These are phyloP conservation scores for Melolontha melolontha DNA, from an alignment of 2,888 invertebrate species.

Conservation along the genomic window DNA sequence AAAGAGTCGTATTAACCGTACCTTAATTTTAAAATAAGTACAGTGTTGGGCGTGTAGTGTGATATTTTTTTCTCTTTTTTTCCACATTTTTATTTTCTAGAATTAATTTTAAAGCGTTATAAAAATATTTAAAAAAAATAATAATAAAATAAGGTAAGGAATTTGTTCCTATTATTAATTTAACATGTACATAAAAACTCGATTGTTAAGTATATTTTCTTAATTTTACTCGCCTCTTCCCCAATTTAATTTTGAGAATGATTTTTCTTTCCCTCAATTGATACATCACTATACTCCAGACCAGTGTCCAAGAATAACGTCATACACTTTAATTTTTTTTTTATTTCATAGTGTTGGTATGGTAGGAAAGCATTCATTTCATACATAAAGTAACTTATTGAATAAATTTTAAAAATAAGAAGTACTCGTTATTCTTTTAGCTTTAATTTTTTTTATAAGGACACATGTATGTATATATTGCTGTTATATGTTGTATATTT, in stretches of 20 bases:
- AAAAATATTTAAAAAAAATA: not conserved
- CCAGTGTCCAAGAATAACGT: too few relatives aligned
- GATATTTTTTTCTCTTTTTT: conserved; percentile 22
- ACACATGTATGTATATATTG: conserved; percentile 35
- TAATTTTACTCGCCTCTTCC: not conserved
- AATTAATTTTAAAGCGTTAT: conserved; percentile 27
- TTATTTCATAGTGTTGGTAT: not conserved
- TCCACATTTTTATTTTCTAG: conserved; percentile 9
- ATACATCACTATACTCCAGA: too few relatives aligned
- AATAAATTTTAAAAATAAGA: not conserved
- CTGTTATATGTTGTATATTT: conserved; percentile 34
- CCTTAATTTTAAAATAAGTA: conserved; percentile 28
- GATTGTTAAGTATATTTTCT: conserved; percentile 18
- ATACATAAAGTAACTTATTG: not conserved
- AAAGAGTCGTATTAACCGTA: conserved; percentile 34
- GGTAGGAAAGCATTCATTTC: not conserved
- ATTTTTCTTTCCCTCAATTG: too few relatives aligned
- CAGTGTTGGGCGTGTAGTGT: conserved; percentile 34
- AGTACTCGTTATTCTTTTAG: conserved; percentile 6
- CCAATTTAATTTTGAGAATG: not conserved
- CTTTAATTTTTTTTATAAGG: conserved; percentile 11
- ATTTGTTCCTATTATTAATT: conserved; percentile 26
- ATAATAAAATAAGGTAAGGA: conserved; percentile 5
- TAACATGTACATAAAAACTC: conserved; percentile 8
- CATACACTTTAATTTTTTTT: too few relatives aligned